These are phyloP conservation scores for Nasonovia ribisnigri DNA, from an alignment of 2,888 invertebrate genomes.

Conservation along the genomic window DNA sequence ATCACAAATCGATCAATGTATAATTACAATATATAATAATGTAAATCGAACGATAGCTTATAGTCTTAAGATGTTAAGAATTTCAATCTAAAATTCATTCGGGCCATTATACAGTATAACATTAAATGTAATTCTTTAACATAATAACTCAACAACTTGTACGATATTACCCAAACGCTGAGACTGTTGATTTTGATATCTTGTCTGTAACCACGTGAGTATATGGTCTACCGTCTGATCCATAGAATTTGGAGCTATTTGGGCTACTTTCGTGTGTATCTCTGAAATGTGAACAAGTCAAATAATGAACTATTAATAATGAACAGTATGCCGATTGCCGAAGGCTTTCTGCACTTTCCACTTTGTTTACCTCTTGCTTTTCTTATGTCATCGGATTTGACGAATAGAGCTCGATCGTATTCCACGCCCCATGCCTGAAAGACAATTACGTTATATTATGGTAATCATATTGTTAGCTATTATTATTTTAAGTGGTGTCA, in stretches of 20 bases:
- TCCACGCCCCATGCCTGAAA: constrained; percentile 29
- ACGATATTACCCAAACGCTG: constrained; percentile 66
- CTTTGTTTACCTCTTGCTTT: constrained; percentile 59
- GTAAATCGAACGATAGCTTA: neutral
- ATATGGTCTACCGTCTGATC: constrained; percentile 83
- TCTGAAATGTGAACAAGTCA: constrained; percentile 34
- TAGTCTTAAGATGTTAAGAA: neutral
- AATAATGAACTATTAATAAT: neutral
- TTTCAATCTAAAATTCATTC: neutral
- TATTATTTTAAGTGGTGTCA: constrained; percentile 3
- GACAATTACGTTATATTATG: neutral
- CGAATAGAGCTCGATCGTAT: constrained; percentile 52
- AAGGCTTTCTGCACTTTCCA: neutral
- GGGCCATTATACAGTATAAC: neutral
- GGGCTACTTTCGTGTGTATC: constrained; percentile 53
- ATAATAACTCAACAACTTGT: neutral
- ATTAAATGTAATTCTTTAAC: neutral
- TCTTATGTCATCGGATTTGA: constrained; percentile 56
- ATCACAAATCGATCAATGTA: neutral
- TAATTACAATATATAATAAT: neutral
- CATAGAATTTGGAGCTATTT: constrained; percentile 68
- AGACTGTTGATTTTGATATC: constrained; percentile 71
- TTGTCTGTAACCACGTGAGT: constrained; percentile 81
- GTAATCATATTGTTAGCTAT: neutral
- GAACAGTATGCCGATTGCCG: neutral